A percentile compares a stretch with the other conserved stretches of the same genome.
Evolutionary conservation across 2,888 invertebrate genomes (phyloP).

Genomic region (Abrostola tripartita): DNA sequence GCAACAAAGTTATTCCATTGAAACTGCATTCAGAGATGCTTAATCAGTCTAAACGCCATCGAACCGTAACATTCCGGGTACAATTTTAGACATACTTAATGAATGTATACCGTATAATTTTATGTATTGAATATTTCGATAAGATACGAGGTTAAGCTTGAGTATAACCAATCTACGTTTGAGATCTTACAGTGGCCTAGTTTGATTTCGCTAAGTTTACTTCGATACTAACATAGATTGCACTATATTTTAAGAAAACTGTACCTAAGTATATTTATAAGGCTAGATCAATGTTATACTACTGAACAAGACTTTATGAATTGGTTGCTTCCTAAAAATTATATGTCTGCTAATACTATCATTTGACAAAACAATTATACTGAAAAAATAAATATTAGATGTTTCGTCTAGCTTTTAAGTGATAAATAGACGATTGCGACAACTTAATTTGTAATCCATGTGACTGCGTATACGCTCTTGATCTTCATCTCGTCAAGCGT

Average conservation of each 20-base stretch:
- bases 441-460: conserved; percentile 37
- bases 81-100: background rate
- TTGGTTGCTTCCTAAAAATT: too few species aligned
- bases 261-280: conserved; percentile 4
- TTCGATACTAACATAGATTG: conserved; percentile 27
- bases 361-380: background rate
- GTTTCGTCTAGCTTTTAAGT: conserved; percentile 40
- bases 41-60: background rate
- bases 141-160: conserved; percentile 8
- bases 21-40: conserved; percentile 6
- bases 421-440: conserved; percentile 34
- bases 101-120: background rate
- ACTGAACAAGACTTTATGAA: too few species aligned
- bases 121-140: conserved; percentile 7
- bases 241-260: conserved; percentile 12
- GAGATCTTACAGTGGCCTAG: conserved; percentile 39
- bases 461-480: conserved; percentile 72
- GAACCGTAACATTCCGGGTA: conserved; percentile 1
- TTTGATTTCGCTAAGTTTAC: conserved; percentile 38
- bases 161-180: conserved; percentile 35
- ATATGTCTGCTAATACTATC: background rate
- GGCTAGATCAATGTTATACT: background rate
- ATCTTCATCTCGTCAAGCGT: conserved; percentile 79
- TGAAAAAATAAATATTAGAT: conserved; percentile 12
- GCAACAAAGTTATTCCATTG: conserved; percentile 18